A percentile compares a stretch with the other conserved stretches of the same genome.
Evolutionary conservation across 2,113 vertebrate genomes (phyloP).

Genomic region (Burhinus bistriatus): DNA sequence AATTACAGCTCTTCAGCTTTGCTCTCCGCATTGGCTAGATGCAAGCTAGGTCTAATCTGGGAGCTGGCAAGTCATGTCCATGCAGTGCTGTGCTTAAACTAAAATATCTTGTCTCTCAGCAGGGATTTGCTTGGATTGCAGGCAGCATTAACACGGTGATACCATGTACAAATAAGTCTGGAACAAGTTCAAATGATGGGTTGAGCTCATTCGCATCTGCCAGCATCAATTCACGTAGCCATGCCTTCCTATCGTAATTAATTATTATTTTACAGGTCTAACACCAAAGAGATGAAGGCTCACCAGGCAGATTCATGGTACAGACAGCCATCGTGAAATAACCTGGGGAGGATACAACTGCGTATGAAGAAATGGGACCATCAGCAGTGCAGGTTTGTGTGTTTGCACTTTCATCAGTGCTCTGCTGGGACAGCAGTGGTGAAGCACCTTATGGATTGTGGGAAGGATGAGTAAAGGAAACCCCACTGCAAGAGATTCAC

Average conservation of each 20-base stretch:
- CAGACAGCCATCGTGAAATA: neutral
- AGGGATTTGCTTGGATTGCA: neutral
- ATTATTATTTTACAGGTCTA: neutral
- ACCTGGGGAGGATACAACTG: neutral
- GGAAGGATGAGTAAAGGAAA: neutral
- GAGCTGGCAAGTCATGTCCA: neutral
- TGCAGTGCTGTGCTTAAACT: neutral
- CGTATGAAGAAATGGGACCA: accelerated
- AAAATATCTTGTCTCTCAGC: neutral
- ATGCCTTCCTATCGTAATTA: neutral
- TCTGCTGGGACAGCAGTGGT: neutral
- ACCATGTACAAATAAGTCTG: neutral
- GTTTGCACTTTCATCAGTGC: neutral
- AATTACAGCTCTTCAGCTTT: neutral
- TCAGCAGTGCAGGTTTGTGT: neutral
- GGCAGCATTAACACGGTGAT: neutral
- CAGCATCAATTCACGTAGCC: neutral
- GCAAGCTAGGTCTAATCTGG: neutral
- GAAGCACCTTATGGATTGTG: neutral
- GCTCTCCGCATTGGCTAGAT: neutral
- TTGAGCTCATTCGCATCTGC: neutral
- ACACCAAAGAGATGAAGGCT: neutral
- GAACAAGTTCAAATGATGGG: neutral
- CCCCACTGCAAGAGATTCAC: neutral
- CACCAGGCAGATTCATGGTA: neutral